Percentiles rank a stretch among this genome's conserved stretches.
phyloP scores from a whole-genome alignment of 2,888 invertebrate genomes.

The Rhingia rostrata region DNA sequence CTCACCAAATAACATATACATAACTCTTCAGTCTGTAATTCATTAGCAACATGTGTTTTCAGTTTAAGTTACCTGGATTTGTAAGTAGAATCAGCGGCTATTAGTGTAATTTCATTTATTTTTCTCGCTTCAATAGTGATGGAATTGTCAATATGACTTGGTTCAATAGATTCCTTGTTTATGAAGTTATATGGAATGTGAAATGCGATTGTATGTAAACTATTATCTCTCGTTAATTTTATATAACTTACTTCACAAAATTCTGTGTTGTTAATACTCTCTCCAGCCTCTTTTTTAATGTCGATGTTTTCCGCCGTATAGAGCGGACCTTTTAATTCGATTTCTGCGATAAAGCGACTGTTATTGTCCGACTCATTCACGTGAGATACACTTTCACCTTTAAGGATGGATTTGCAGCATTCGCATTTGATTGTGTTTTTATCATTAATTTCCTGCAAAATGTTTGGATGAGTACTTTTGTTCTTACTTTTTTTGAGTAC shows the following conservation, averaged over 20 bases:
- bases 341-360: slow-evolving; percentile 63
- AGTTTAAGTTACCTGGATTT: slow-evolving; percentile 43
- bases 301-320: slow-evolving; percentile 51
- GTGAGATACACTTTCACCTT: not conserved
- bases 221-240: not conserved
- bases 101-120: not conserved
- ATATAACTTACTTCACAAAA: slow-evolving; percentile 8
- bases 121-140: not conserved
- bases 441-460: slow-evolving; percentile 54
- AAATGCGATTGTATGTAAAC: not conserved
- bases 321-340: slow-evolving; percentile 45
- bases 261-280: not conserved
- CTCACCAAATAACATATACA: too few species aligned
- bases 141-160: not conserved
- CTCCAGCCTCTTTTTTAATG: slow-evolving; percentile 7
- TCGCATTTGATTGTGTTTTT: slow-evolving; percentile 55
- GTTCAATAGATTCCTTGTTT: not conserved
- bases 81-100: slow-evolving; percentile 1
- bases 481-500: not conserved
- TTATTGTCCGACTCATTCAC: slow-evolving; percentile 54
- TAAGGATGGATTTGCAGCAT: slow-evolving; percentile 43
- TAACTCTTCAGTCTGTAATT: too few species aligned
- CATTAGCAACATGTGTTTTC: too few species aligned
- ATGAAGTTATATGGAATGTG: slow-evolving; percentile 11
- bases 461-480: too few species aligned